Evolutionary conservation across 2,888 invertebrate species (phyloP).

Genomic region (Tubulanus polymorphus): DNA sequence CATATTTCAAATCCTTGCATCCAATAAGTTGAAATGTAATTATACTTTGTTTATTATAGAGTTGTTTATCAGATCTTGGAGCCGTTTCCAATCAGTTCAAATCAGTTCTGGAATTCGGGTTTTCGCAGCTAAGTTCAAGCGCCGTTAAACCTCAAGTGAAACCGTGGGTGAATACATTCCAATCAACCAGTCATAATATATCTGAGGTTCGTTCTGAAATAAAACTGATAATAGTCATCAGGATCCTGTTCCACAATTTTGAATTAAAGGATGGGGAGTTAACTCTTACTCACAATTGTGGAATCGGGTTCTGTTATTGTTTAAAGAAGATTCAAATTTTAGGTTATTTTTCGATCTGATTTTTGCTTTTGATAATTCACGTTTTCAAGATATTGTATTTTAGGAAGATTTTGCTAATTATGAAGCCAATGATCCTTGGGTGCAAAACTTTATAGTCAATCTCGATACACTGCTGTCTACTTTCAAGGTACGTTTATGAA

Average conservation of each 20-base stretch:
- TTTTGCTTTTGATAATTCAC: no score
- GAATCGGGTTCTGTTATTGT: no score
- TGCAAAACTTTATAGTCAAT: slow-evolving; percentile 72
- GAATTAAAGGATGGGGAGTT: no score
- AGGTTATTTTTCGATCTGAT: no score
- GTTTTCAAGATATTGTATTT: no score
- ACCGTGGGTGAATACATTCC: slow-evolving; percentile 79
- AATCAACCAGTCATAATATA: slow-evolving; percentile 71
- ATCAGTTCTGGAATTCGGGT: slow-evolving; percentile 68
- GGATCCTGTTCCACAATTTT: no score
- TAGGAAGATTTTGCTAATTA: slow-evolving; percentile 77
- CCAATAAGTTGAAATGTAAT: background rate
- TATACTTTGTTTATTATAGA: slow-evolving; percentile 35
- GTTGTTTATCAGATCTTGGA: slow-evolving; percentile 52
- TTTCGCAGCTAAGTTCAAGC: slow-evolving; percentile 72
- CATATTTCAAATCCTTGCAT: background rate
- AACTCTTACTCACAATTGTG: no score
- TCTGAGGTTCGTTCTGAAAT: slow-evolving; percentile 62
- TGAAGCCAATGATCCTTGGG: slow-evolving; percentile 85
- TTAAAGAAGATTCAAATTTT: no score
- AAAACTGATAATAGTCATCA: background rate
- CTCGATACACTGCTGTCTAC: slow-evolving; percentile 70
- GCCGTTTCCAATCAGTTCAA: slow-evolving; percentile 48
- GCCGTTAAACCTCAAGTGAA: slow-evolving; percentile 80
- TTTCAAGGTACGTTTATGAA: slow-evolving; percentile 66